These are phyloP conservation scores for Drosophila hawaiiensis DNA, from an alignment of 2,888 invertebrate genomes.

Conservation along the genomic window DNA sequence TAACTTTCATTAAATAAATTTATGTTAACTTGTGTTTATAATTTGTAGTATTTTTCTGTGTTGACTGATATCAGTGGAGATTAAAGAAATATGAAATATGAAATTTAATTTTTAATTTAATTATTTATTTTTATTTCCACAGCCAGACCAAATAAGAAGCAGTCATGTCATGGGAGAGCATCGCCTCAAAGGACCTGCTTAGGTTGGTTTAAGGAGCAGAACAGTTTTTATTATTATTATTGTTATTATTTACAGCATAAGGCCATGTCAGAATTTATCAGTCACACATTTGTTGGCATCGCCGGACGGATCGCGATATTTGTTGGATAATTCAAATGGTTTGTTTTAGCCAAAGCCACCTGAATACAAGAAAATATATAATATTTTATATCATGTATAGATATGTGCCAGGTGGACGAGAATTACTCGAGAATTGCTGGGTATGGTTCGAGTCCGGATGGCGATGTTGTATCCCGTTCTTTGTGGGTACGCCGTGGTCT, in stretches of 20 bases:
- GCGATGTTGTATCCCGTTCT: conserved; percentile 76
- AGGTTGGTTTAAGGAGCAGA: conserved; percentile 86
- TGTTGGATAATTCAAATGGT: conserved; percentile 90
- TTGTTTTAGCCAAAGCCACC: conserved; percentile 33
- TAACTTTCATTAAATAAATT: too few relatives aligned
- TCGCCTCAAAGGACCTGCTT: conserved; percentile 92
- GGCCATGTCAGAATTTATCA: conserved; percentile 93
- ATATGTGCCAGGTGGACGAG: conserved; percentile 83
- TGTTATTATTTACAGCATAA: conserved; percentile 86
- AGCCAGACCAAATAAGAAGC: neutral
- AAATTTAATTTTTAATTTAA: neutral
- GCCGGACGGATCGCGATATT: conserved; percentile 92
- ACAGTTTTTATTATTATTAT: neutral
- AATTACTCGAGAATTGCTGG: conserved; percentile 84
- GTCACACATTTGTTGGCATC: conserved; percentile 93
- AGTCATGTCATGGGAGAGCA: conserved; percentile 94
- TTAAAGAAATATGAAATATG: neutral
- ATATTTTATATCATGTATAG: conserved; percentile 40
- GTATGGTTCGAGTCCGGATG: conserved; percentile 82
- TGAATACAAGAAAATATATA: neutral
- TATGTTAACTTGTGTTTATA: too few relatives aligned
- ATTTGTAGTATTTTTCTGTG: neutral
- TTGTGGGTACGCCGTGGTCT: conserved; percentile 82
- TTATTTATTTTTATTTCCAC: neutral
- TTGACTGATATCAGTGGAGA: neutral